These are phyloP conservation scores for Synanthedon formicaeformis DNA, from an alignment of 2,888 invertebrate species.

Conservation along the genomic window DNA sequence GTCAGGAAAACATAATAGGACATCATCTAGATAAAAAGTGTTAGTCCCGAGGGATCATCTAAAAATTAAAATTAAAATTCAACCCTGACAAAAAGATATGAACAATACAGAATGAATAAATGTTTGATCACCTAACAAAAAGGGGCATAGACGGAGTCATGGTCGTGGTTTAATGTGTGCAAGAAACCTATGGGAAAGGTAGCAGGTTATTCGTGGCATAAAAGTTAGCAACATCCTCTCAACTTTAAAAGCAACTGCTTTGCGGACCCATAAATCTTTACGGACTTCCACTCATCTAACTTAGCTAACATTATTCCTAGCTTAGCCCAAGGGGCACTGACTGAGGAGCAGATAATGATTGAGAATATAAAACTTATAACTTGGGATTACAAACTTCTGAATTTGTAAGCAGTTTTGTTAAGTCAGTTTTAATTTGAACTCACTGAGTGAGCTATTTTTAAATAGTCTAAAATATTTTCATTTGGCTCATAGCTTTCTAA, in stretches of 20 bases:
- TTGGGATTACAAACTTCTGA: background rate
- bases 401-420: background rate
- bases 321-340: constrained; percentile 11
- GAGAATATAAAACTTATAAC: constrained; percentile 3
- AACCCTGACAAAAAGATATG: too few relatives aligned
- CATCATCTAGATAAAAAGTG: too few relatives aligned
- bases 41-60: too few relatives aligned
- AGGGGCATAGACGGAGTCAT: too few relatives aligned
- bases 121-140: too few relatives aligned
- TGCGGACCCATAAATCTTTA: constrained; percentile 21
- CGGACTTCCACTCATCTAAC: constrained; percentile 16
- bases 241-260: constrained; percentile 2
- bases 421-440: background rate
- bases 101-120: too few relatives aligned
- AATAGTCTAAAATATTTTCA: too few relatives aligned
- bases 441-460: too few relatives aligned
- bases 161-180: background rate
- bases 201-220: background rate
- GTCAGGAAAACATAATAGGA: too few relatives aligned
- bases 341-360: constrained; percentile 5
- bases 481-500: too few relatives aligned
- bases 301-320: constrained; percentile 14
- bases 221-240: background rate
- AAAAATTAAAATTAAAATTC: too few relatives aligned
- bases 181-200: background rate